A percentile compares a stretch with the other conserved stretches of the same genome.
phyloP scores from a whole-genome alignment of 2,888 invertebrate species.

The Megalurothrips usitatus region DNA sequence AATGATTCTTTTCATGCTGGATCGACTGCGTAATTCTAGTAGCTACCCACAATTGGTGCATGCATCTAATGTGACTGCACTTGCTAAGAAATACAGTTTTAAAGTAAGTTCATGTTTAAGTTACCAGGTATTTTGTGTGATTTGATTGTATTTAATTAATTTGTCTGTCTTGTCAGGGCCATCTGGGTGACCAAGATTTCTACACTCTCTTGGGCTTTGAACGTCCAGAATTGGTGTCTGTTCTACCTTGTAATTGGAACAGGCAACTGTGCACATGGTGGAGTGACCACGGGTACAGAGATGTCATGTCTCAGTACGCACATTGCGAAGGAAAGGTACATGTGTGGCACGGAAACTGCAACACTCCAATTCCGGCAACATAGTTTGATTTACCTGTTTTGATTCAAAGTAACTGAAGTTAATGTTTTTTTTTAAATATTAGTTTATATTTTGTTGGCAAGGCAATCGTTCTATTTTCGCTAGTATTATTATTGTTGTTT shows the following conservation, averaged over 20 bases:
- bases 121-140: not conserved
- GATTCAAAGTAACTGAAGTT: not conserved
- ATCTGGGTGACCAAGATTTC: constrained; percentile 71
- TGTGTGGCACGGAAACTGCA: constrained; percentile 71
- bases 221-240: constrained; percentile 64
- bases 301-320: constrained; percentile 67
- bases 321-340: constrained; percentile 61
- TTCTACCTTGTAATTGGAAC: constrained; percentile 74
- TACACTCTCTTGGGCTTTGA: constrained; percentile 56
- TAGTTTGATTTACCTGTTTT: constrained; percentile 16
- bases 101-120: constrained; percentile 44
- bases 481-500: too few relatives aligned
- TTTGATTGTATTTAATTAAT: too few relatives aligned
- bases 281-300: constrained; percentile 67
- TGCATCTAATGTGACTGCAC: constrained; percentile 51
- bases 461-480: not conserved
- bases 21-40: constrained; percentile 59
- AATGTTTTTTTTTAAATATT: not conserved
- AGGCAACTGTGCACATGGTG: constrained; percentile 78
- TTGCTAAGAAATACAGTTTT: constrained; percentile 60
- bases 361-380: constrained; percentile 59
- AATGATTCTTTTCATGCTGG: constrained; percentile 65
- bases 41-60: constrained; percentile 56
- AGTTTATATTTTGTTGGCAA: not conserved
- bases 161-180: constrained; percentile 50